Percentiles rank a stretch among this genome's conserved stretches.
Conservation (phyloP, 2,113 vertebrate genomes). For the Semnornis frantzii region DNA sequence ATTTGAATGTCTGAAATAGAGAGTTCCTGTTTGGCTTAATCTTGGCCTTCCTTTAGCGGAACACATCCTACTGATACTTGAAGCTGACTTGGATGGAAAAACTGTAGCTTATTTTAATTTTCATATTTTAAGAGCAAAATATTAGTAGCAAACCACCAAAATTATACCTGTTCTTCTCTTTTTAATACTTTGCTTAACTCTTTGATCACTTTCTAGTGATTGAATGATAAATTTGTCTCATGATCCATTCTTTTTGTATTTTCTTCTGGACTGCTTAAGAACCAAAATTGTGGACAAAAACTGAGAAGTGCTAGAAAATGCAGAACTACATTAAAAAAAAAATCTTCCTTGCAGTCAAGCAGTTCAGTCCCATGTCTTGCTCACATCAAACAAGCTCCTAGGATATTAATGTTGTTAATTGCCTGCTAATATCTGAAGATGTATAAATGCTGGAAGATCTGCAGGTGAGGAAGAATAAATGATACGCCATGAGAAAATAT, state of each 20-base stretch:
- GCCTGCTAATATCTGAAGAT: constrained; percentile 1
- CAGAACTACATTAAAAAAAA: neutral
- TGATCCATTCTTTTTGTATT: neutral
- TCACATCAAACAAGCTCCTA: neutral
- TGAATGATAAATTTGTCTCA: neutral
- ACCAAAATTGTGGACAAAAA: neutral
- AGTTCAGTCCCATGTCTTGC: neutral
- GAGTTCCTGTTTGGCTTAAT: neutral
- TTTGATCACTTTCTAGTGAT: neutral
- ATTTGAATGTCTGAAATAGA: neutral
- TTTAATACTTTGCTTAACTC: neutral
- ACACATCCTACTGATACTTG: neutral
- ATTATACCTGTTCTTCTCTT: neutral
- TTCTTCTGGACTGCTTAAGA: neutral
- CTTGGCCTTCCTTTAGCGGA: neutral
- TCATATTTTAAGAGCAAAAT: neutral
- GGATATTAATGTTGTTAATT: constrained; percentile 24
- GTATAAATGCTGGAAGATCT: neutral
- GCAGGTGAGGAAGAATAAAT: constrained; percentile 41
- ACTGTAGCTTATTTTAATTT: neutral
- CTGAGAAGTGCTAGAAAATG: neutral
- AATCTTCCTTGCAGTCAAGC: neutral
- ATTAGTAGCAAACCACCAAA: neutral
- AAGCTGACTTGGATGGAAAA: neutral
- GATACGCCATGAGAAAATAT: constrained; percentile 14